phyloP scores from a whole-genome alignment of 2,888 invertebrate genomes.

The Malachius bipustulatus region DNA sequence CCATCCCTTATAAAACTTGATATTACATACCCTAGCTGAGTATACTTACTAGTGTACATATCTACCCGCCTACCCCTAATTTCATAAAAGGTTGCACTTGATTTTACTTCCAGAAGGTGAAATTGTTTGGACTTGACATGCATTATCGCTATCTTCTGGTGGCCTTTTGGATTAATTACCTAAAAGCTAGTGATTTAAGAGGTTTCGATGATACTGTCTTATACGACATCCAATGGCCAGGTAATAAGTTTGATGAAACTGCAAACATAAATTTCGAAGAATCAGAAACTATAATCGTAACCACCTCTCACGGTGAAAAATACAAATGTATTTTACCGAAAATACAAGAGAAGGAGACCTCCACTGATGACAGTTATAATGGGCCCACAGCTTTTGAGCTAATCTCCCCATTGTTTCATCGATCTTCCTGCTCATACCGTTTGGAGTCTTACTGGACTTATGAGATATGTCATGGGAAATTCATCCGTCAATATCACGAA shows the following conservation, averaged over 20 bases:
- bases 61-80: no score
- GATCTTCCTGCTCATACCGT: conserved; percentile 73
- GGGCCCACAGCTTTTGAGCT: conserved; percentile 70
- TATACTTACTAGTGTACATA: no score
- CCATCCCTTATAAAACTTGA: no score
- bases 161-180: no score
- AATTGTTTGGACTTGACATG: no score
- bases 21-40: no score
- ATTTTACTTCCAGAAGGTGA: no score
- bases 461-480: conserved; percentile 87
- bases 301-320: conserved; percentile 66
- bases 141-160: no score
- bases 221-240: conserved; percentile 70
- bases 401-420: conserved; percentile 61
- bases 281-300: conserved; percentile 51
- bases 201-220: conserved; percentile 74
- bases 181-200: conserved; percentile 55
- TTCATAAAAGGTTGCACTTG: no score
- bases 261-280: conserved; percentile 33
- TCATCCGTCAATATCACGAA: conserved; percentile 91
- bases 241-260: conserved; percentile 31
- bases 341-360: conserved; percentile 42
- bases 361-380: conserved; percentile 48
- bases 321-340: conserved; percentile 75
- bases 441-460: conserved; percentile 93